Percentiles rank a stretch among this genome's conserved stretches.
phyloP scores from a whole-genome alignment of 1,140 invertebrate genomes.

The Ceratosolen solmsi region DNA sequence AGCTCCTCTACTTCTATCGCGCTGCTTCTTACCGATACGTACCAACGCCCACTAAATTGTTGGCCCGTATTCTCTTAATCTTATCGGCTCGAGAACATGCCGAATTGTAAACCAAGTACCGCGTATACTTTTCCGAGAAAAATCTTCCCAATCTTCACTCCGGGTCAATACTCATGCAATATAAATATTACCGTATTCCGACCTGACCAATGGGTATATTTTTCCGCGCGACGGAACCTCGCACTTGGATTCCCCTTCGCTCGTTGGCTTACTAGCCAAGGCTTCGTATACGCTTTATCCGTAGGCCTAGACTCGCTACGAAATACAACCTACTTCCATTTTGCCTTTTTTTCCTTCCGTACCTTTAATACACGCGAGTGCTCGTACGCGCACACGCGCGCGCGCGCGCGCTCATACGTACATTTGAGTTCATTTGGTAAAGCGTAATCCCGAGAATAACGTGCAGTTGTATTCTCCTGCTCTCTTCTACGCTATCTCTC shows the following conservation, averaged over 20 bases:
- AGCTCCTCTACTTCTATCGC: neutral
- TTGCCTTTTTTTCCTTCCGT: neutral
- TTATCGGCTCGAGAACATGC: neutral
- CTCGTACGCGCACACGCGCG: too few species aligned
- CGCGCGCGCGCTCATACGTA: too few species aligned
- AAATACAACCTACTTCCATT: neutral
- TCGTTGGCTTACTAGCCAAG: neutral
- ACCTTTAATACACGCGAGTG: neutral
- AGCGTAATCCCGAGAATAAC: neutral
- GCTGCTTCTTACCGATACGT: too few species aligned
- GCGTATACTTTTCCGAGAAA: neutral
- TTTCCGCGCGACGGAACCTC: neutral
- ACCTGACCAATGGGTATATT: neutral
- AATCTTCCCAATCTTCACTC: neutral
- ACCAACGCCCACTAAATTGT: neutral
- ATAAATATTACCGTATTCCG: neutral
- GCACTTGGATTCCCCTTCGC: neutral
- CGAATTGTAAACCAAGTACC: neutral
- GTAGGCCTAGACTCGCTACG: neutral
- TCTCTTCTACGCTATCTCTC: neutral
- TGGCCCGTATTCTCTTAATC: neutral
- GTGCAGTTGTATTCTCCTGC: neutral
- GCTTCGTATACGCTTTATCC: neutral
- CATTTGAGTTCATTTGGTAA: too few species aligned
- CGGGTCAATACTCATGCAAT: neutral